Conservation (phyloP, 2,888 invertebrate species). For the Habroteleia sp. region DNA sequence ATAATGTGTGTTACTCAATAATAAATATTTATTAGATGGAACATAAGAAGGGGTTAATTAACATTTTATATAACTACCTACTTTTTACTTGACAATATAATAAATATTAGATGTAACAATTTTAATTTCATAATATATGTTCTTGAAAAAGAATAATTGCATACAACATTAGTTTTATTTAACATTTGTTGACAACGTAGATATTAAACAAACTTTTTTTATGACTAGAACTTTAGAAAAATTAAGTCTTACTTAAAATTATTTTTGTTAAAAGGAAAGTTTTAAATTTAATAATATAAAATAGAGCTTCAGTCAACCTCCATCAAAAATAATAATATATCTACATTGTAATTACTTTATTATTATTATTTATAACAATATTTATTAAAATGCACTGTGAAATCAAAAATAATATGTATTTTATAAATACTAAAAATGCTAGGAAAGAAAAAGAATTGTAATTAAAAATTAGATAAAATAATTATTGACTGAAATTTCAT, state of each 20-base stretch:
- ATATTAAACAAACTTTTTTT: slow-evolving; percentile 10
- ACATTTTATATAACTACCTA: slow-evolving; percentile 39
- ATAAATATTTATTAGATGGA: slow-evolving; percentile 16
- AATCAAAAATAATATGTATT: too few species aligned
- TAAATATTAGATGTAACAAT: slow-evolving; percentile 8
- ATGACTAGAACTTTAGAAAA: slow-evolving; percentile 37
- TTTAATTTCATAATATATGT: slow-evolving; percentile 4
- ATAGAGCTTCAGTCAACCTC: slow-evolving; percentile 36
- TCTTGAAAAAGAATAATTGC: too few species aligned
- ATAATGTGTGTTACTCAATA: slow-evolving; percentile 23
- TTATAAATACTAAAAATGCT: too few species aligned
- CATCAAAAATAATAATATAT: too few species aligned
- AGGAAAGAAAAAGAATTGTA: too few species aligned
- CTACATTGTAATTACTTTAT: too few species aligned
- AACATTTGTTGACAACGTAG: neutral
- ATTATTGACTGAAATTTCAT: slow-evolving; percentile 38
- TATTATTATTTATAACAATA: slow-evolving; percentile 1
- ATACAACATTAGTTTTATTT: neutral
- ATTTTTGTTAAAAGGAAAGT: slow-evolving; percentile 2
- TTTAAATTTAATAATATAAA: slow-evolving; percentile 28
- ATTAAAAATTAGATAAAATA: too few species aligned
- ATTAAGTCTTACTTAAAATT: slow-evolving; percentile 43
- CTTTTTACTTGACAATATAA: slow-evolving; percentile 32
- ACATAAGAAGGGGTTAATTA: slow-evolving; percentile 37
- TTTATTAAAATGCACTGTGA: neutral